phyloP scores from a whole-genome alignment of 2,888 invertebrate species.

The Agonopterix subpropinquella region DNA sequence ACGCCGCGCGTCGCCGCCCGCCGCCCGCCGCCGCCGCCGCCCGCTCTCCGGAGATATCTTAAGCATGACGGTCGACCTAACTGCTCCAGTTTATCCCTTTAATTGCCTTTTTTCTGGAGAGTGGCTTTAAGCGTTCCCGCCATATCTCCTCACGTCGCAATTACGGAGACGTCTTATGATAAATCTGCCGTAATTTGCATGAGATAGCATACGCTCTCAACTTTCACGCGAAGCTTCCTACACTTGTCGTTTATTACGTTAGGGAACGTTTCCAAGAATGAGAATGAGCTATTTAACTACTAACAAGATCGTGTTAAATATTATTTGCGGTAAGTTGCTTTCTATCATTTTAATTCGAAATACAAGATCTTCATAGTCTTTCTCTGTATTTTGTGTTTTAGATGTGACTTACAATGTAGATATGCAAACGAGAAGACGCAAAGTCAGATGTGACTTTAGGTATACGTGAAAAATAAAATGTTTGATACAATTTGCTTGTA shows the following conservation, averaged over 20 bases:
- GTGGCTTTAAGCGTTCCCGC: slow-evolving; percentile 65
- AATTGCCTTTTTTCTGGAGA: slow-evolving; percentile 73
- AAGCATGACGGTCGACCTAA: slow-evolving; percentile 64
- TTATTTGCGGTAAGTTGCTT: slow-evolving; percentile 32
- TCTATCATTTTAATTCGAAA: neutral
- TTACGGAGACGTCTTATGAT: slow-evolving; percentile 75
- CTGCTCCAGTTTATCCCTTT: slow-evolving; percentile 72
- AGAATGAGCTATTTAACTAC: slow-evolving; percentile 71
- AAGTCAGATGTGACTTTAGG: neutral
- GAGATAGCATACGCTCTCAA: slow-evolving; percentile 76
- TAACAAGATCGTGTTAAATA: slow-evolving; percentile 60
- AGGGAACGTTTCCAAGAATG: slow-evolving; percentile 70
- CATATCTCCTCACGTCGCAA: slow-evolving; percentile 75
- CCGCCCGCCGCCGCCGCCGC: slow-evolving; percentile 16
- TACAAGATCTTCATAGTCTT: no score
- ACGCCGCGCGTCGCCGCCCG: slow-evolving; percentile 17
- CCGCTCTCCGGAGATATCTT: slow-evolving; percentile 52
- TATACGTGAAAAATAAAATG: neutral
- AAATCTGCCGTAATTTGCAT: slow-evolving; percentile 76
- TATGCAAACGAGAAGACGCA: no score
- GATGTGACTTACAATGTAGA: no score
- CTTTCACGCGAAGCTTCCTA: slow-evolving; percentile 71
- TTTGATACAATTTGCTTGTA: slow-evolving; percentile 36
- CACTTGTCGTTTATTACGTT: slow-evolving; percentile 73
- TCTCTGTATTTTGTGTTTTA: no score